Percentiles rank a stretch among this genome's conserved stretches.
These are phyloP conservation scores for Leptocoma aspasia DNA, from an alignment of 2,113 vertebrate genomes.

Conservation along the genomic window DNA sequence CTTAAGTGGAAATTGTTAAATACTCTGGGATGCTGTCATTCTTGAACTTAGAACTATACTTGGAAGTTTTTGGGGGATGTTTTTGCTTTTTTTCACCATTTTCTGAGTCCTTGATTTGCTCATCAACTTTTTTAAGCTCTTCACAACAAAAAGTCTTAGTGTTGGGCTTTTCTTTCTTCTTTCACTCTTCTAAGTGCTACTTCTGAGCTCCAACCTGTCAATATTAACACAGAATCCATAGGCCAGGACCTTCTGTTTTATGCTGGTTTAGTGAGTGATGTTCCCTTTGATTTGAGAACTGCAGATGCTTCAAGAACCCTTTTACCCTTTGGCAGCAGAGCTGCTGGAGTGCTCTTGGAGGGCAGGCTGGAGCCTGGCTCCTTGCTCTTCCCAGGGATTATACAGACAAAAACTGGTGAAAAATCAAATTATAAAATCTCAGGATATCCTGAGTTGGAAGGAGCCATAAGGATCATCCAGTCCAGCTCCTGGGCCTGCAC, in stretches of 20 bases:
- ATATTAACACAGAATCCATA: background rate
- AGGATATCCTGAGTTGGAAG: background rate
- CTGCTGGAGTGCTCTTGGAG: background rate
- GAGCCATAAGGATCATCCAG: background rate
- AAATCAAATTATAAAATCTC: background rate
- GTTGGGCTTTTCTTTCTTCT: background rate
- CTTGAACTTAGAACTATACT: background rate
- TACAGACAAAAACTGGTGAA: background rate
- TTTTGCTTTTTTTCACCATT: background rate
- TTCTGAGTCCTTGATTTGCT: background rate
- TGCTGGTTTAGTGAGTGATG: background rate
- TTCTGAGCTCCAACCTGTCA: background rate
- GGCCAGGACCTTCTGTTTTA: background rate
- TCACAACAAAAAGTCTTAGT: background rate
- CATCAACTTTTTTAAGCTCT: background rate
- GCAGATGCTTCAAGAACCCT: background rate
- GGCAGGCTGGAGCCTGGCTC: background rate
- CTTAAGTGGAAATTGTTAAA: constrained; percentile 15
- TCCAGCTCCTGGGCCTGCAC: background rate
- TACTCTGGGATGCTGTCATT: background rate
- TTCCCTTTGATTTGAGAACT: background rate
- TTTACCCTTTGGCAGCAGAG: background rate
- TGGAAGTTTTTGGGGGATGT: background rate
- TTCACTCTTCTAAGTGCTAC: background rate
- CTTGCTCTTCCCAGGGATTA: background rate